Conservation (phyloP, 2,113 vertebrate species). For the Marmota flaviventris region DNA sequence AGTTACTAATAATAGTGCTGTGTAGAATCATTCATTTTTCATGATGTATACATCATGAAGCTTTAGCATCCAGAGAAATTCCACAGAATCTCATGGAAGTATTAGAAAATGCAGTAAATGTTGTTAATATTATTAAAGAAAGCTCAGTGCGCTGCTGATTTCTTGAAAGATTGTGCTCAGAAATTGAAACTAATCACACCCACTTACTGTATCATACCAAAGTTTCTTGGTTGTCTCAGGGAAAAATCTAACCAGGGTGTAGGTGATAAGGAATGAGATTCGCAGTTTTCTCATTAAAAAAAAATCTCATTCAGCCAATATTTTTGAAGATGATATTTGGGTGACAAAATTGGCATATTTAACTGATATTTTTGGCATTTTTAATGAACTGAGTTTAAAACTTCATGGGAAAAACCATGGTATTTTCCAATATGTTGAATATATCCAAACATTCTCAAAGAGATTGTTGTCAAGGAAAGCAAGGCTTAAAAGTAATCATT, state of each 20-base stretch:
- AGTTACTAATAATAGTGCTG: too few species aligned
- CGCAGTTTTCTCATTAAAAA: slow-evolving; percentile 34
- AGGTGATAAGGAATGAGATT: slow-evolving; percentile 40
- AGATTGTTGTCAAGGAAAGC: not conserved
- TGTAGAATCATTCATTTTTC: not conserved
- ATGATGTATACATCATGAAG: not conserved
- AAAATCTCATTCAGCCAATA: slow-evolving; percentile 25
- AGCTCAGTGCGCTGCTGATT: not conserved
- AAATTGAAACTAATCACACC: not conserved
- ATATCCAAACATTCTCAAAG: not conserved
- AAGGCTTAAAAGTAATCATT: not conserved
- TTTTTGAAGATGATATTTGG: slow-evolving; percentile 60
- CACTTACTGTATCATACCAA: not conserved
- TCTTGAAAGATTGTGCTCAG: slow-evolving; percentile 52
- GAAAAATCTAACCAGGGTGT: slow-evolving; percentile 11
- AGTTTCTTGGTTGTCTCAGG: slow-evolving; percentile 54
- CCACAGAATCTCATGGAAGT: slow-evolving; percentile 35
- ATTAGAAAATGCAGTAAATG: slow-evolving; percentile 39
- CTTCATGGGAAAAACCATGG: slow-evolving; percentile 39
- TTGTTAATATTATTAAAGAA: slow-evolving; percentile 59
- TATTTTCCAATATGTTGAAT: not conserved
- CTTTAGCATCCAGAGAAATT: slow-evolving; percentile 38
- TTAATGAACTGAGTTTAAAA: slow-evolving; percentile 59
- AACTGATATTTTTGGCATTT: slow-evolving; percentile 48
- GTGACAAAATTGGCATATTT: slow-evolving; percentile 59